Conservation (phyloP, 2,113 vertebrate genomes). For the Diphyllodes magnificus region DNA sequence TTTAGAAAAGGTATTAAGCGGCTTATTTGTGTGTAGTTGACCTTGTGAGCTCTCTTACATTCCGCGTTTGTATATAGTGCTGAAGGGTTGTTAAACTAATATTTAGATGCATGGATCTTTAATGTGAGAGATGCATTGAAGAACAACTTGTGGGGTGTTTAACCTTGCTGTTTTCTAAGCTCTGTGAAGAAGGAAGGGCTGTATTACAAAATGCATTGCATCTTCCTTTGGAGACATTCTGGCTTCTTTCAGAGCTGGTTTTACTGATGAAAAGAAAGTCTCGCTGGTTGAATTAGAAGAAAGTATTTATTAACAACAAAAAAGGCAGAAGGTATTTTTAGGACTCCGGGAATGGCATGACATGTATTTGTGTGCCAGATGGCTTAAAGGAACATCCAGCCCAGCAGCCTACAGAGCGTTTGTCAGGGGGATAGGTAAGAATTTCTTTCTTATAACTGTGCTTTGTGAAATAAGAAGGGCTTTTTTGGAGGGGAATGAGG, state of each 20-base stretch:
- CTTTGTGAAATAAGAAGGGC: background rate
- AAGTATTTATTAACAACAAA: conserved; percentile 8
- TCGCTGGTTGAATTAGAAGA: background rate
- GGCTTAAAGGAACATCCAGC: background rate
- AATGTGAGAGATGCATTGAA: background rate
- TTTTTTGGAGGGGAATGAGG: background rate
- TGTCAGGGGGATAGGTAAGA: background rate
- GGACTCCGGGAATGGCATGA: background rate
- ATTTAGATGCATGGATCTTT: background rate
- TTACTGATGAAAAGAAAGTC: background rate
- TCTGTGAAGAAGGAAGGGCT: background rate
- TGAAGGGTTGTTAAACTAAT: background rate
- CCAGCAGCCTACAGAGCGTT: fast-evolving
- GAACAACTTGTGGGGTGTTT: background rate
- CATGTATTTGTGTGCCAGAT: conserved; percentile 5
- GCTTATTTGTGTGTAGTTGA: conserved; percentile 24
- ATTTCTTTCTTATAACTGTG: background rate
- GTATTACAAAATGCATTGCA: background rate
- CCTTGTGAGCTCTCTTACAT: background rate
- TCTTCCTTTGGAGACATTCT: background rate
- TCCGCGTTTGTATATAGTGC: background rate
- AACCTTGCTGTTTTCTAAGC: background rate
- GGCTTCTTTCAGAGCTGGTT: background rate
- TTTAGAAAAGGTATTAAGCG: conserved; percentile 1
- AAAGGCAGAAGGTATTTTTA: conserved; percentile 34